A percentile compares a stretch with the other conserved stretches of the same genome.
These are phyloP conservation scores for Conus ventricosus DNA, from an alignment of 1,140 invertebrate species.

Conservation along the genomic window DNA sequence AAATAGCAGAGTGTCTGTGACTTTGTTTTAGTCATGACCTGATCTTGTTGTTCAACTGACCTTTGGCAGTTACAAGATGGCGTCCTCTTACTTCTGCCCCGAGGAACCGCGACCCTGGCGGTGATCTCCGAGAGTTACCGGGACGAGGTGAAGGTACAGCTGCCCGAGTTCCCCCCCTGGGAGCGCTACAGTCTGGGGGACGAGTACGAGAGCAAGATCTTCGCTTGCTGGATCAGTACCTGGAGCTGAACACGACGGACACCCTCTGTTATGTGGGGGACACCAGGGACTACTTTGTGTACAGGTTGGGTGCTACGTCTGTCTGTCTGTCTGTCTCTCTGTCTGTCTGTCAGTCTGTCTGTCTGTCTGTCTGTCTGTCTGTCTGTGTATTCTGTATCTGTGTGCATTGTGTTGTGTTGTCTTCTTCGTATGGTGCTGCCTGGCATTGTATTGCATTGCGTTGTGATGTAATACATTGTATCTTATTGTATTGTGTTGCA, in stretches of 20 bases:
- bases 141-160: slow-evolving; percentile 45
- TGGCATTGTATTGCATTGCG: no score
- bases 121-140: slow-evolving; percentile 70
- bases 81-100: slow-evolving; percentile 68
- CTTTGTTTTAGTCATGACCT: neutral
- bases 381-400: neutral
- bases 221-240: slow-evolving; percentile 66
- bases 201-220: slow-evolving; percentile 65
- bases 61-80: slow-evolving; percentile 54
- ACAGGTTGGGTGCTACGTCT: slow-evolving; percentile 1
- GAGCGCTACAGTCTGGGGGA: slow-evolving; percentile 64
- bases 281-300: neutral
- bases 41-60: neutral
- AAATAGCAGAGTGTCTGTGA: neutral
- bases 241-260: slow-evolving; percentile 68
- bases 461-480: no score
- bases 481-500: no score
- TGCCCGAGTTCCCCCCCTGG: slow-evolving; percentile 53
- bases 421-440: no score
- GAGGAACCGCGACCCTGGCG: slow-evolving; percentile 69
- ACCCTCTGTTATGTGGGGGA: slow-evolving; percentile 63
- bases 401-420: neutral
- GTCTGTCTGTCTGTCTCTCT: no score
- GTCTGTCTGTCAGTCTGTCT: neutral
- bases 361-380: neutral